Conservation (phyloP, 2,888 invertebrate species). For the Cephus pygmeus region DNA sequence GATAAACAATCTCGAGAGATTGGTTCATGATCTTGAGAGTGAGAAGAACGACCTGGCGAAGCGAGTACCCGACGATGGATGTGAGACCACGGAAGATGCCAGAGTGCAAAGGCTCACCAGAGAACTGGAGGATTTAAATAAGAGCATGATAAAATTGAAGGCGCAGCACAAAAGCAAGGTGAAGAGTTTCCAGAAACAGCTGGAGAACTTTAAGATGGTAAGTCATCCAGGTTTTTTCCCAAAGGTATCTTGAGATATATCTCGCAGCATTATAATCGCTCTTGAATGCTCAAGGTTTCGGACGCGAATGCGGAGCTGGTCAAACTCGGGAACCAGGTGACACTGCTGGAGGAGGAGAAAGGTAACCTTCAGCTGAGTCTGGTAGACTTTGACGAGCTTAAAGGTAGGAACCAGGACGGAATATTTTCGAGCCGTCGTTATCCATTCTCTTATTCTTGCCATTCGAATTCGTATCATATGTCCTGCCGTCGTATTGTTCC, state of each 20-base stretch:
- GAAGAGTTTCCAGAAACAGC: slow-evolving; percentile 81
- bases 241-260: no score
- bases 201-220: slow-evolving; percentile 64
- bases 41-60: slow-evolving; percentile 42
- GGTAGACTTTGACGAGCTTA: slow-evolving; percentile 81
- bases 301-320: slow-evolving; percentile 77
- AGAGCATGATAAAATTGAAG: slow-evolving; percentile 81
- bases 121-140: slow-evolving; percentile 80
- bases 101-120: slow-evolving; percentile 71
- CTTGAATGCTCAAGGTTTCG: slow-evolving; percentile 68
- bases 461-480: no score
- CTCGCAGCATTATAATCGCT: neutral
- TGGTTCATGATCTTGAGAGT: slow-evolving; percentile 47
- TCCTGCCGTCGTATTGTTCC: no score
- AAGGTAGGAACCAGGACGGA: slow-evolving; percentile 69
- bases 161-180: slow-evolving; percentile 78
- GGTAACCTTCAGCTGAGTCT: slow-evolving; percentile 88
- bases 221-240: neutral
- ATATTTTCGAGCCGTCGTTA: slow-evolving; percentile 43
- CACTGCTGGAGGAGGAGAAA: slow-evolving; percentile 90
- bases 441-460: slow-evolving; percentile 34
- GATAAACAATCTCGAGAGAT: slow-evolving; percentile 49
- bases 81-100: slow-evolving; percentile 46
- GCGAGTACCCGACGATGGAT: slow-evolving; percentile 37
- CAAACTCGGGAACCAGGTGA: slow-evolving; percentile 79